Base-by-base conservation (phyloP, 1,140 invertebrate genomes). In the Drosophila baimaii region DNA sequence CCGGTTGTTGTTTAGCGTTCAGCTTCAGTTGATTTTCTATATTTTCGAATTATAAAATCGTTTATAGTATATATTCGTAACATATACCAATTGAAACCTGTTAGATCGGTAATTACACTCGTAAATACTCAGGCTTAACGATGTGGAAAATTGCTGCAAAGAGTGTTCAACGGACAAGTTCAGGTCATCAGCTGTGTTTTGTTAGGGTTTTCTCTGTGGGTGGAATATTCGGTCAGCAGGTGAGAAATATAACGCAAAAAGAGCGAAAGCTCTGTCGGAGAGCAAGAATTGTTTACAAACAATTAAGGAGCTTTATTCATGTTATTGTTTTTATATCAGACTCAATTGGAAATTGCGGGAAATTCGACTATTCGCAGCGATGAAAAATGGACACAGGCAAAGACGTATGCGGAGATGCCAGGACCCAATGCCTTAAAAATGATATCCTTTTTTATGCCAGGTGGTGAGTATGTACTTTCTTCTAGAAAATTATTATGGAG, bases 281-380 rank as follows among this genome's bases (percentile, higher is more conserved):
- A 39, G 47, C 25, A 2, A 59, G 27, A 23, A 25, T 79, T 88
- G 83, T 88, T 83, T 83, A 89, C 69, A 88, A 88, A 88, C 79
- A 88, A 59, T 47, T 37, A n/a, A n/a, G 8, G 29, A 8, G 23
- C 19, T 59, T 9, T 63, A n/a, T n/a, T n/a, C 2, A 7, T 5
- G 59, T 57, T 43, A 44, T 59, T 8, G 37, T 39, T 23, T 1
- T 15, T 10, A 23, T 13, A n/a, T 15, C 51, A 86, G 79, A 29
- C 39, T 31, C 33, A 69, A n/a, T 52, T 55, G 47, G 68, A 83
- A 35, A 35, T 79, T 8, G 57, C 57, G 13, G 86, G 75, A n/a
- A 49, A 41, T 8, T 41, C 71, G 21, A 55, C 52, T 2, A 21
- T 64, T 10, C 73, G 88, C 1, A 52, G 23, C 1, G 82, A 91